phyloP scores from a whole-genome alignment of 2,888 invertebrate genomes.

The Epiperipatus broadwayi region DNA sequence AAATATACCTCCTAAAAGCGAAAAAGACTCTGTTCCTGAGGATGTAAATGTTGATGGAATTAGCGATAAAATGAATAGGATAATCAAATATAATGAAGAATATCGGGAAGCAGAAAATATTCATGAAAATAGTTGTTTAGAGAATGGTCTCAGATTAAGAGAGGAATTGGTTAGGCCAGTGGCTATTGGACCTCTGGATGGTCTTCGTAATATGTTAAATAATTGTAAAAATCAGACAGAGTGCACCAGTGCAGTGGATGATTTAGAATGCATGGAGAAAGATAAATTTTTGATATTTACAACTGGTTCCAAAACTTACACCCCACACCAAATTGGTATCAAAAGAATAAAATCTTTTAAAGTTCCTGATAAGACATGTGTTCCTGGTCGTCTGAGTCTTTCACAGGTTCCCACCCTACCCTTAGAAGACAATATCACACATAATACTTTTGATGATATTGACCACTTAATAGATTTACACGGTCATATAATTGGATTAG shows the following conservation, averaged over 20 bases:
- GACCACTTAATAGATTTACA: conserved; percentile 63
- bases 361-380: no score
- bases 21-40: background rate
- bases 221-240: no score
- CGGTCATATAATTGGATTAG: conserved; percentile 71
- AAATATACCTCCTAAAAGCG: conserved; percentile 4
- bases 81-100: conserved; percentile 43
- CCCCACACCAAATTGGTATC: conserved; percentile 61
- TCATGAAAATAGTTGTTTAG: no score
- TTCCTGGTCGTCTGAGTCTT: no score
- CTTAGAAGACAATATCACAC: no score
- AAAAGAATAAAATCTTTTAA: conserved; percentile 47
- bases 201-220: no score
- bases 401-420: no score
- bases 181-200: no score
- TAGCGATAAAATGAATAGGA: conserved; percentile 33
- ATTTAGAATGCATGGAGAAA: no score
- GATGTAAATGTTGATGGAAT: conserved; percentile 13
- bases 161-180: no score
- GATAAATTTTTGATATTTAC: conserved; percentile 59
- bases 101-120: conserved; percentile 37
- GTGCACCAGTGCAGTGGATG: no score
- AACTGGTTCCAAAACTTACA: conserved; percentile 59
- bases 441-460: conserved; percentile 41
- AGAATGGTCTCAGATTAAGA: no score